Evolutionary conservation across 1,140 invertebrate genomes (phyloP).

Genomic region (Plutomurus gul): DNA sequence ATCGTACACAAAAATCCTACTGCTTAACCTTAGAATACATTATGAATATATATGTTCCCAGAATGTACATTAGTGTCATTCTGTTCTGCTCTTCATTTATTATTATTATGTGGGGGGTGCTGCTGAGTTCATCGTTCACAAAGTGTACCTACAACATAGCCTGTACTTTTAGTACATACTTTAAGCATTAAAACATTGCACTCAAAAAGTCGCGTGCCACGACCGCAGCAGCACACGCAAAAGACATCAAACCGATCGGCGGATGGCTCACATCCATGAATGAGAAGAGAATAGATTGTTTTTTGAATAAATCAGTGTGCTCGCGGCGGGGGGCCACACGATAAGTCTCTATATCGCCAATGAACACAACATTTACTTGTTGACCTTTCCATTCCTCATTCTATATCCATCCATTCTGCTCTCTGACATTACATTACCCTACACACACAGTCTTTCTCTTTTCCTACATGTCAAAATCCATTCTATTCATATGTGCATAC

Average conservation of each 20-base stretch:
- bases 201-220: slow-evolving; percentile 23
- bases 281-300: slow-evolving; percentile 22
- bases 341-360: neutral
- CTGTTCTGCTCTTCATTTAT: no score
- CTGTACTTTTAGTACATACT: neutral
- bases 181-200: slow-evolving; percentile 3
- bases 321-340: neutral
- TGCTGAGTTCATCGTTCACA: no score
- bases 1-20: neutral
- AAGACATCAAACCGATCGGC: neutral
- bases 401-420: neutral
- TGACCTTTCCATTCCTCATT: neutral
- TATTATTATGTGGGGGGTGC: no score
- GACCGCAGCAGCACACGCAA: slow-evolving; percentile 10
- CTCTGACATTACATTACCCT: neutral
- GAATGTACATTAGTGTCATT: neutral
- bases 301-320: slow-evolving; percentile 23
- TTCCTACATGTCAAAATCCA: no score
- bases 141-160: no score
- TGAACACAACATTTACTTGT: slow-evolving; percentile 2
- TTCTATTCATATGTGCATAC: no score
- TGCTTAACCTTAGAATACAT: neutral
- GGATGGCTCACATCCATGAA: neutral
- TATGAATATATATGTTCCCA: neutral
- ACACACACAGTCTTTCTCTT: no score